Conservation (phyloP, 2,888 invertebrate species). For the Lottia scabra region DNA sequence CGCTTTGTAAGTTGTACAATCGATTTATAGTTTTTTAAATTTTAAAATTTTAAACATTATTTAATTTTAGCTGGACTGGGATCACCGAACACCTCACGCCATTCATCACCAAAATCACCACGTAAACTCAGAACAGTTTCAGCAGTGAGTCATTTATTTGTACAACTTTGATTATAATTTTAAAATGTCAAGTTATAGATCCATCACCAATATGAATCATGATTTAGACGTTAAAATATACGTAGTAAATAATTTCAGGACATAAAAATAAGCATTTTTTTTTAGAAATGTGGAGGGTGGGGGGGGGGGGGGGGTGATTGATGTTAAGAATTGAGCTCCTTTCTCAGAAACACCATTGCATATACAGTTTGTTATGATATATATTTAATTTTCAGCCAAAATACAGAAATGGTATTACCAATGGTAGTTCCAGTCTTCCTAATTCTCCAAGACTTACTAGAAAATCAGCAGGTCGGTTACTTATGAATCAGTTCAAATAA, state of each 20-base stretch:
- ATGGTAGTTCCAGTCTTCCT: conserved; percentile 25
- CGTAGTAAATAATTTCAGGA: no score
- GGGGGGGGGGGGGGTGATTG: no score
- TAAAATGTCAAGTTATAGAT: no score
- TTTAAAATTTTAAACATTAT: no score
- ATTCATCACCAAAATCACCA: conserved; percentile 40
- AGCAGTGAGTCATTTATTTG: conserved; percentile 34
- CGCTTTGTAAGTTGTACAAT: no score
- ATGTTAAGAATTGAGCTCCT: no score
- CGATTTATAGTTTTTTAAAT: no score
- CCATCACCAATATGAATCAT: no score
- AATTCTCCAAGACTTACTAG: not conserved
- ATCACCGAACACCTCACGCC: conserved; percentile 15
- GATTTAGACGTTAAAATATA: no score
- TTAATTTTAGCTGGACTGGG: conserved; percentile 13
- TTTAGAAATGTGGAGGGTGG: no score
- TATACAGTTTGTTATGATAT: not conserved
- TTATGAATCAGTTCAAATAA: not conserved
- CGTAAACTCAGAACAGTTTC: conserved; percentile 42
- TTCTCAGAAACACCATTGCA: not conserved
- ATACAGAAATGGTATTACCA: conserved; percentile 35
- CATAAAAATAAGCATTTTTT: no score
- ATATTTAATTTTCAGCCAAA: conserved; percentile 39
- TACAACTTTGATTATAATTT: no score
- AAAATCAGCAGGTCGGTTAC: not conserved